Conservation (phyloP, 1,140 invertebrate species). For the Eriosoma lanigerum region DNA sequence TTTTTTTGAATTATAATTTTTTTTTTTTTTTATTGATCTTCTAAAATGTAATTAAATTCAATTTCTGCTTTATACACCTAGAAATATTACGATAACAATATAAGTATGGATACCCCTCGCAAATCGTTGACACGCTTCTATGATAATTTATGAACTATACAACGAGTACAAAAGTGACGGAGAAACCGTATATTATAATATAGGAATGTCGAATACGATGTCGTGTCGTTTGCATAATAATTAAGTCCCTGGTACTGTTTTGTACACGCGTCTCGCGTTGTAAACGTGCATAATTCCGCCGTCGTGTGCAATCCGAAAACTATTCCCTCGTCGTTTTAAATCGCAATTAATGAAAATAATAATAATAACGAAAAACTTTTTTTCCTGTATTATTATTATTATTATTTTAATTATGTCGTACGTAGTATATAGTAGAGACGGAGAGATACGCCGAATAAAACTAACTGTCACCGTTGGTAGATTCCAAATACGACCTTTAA, state of each 20-base stretch:
- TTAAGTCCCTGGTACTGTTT: constrained; percentile 34
- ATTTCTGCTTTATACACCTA: too few species aligned
- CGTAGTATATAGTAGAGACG: neutral
- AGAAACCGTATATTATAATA: neutral
- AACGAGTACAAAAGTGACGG: too few species aligned
- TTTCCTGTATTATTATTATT: neutral
- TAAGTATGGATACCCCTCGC: too few species aligned
- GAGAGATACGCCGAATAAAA: neutral
- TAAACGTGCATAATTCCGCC: neutral
- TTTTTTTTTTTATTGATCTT: too few species aligned
- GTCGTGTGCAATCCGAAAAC: constrained; percentile 23
- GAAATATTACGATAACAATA: too few species aligned
- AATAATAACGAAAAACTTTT: neutral
- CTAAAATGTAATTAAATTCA: too few species aligned
- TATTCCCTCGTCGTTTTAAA: neutral
- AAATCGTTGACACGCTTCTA: too few species aligned
- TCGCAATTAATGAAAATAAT: neutral
- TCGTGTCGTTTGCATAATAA: constrained; percentile 5
- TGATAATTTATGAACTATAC: too few species aligned
- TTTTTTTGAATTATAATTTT: too few species aligned
- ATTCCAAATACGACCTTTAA: too few species aligned
- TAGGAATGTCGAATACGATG: neutral
- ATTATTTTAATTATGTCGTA: constrained; percentile 10
- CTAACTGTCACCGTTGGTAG: neutral
- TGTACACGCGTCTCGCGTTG: neutral